Conservation (phyloP, 2,888 invertebrate genomes). For the Leucozona laternaria region DNA sequence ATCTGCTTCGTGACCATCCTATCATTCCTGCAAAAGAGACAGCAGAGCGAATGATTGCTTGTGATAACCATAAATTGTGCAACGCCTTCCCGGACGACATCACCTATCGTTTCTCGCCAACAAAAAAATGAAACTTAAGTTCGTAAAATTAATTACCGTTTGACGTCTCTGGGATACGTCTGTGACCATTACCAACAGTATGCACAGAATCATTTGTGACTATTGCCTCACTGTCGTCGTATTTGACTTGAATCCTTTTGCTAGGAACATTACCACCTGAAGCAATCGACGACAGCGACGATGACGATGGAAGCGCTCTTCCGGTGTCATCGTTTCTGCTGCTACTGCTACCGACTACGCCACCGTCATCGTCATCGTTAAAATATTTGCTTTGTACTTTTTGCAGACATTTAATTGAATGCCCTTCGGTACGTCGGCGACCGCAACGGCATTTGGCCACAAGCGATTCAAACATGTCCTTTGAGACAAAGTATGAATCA, state of each 20-base stretch:
- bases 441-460: constrained; percentile 82
- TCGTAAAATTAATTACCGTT: constrained; percentile 78
- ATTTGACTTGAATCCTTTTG: constrained; percentile 46
- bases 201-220: constrained; percentile 19
- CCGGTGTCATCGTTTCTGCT: constrained; percentile 3
- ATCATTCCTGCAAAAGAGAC: constrained; percentile 78
- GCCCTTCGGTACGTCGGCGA: constrained; percentile 79
- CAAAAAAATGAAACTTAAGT: constrained; percentile 9
- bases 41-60: not conserved
- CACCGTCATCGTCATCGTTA: constrained; percentile 16
- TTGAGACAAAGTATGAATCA: constrained; percentile 80
- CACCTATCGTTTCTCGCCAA: not conserved
- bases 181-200: constrained; percentile 14
- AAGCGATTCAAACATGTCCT: constrained; percentile 80
- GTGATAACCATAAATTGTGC: not conserved
- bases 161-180: constrained; percentile 80
- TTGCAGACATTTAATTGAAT: constrained; percentile 82
- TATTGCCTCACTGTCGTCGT: constrained; percentile 2
- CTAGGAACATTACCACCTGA: constrained; percentile 53
- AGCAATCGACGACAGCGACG: constrained; percentile 25
- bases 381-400: constrained; percentile 78
- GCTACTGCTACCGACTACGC: not conserved
- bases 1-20: constrained; percentile 78
- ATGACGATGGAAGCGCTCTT: constrained; percentile 15
- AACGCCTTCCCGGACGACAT: not conserved